These are phyloP conservation scores for Andrena chrysosceles DNA, from an alignment of 2,888 invertebrate species.

Conservation along the genomic window DNA sequence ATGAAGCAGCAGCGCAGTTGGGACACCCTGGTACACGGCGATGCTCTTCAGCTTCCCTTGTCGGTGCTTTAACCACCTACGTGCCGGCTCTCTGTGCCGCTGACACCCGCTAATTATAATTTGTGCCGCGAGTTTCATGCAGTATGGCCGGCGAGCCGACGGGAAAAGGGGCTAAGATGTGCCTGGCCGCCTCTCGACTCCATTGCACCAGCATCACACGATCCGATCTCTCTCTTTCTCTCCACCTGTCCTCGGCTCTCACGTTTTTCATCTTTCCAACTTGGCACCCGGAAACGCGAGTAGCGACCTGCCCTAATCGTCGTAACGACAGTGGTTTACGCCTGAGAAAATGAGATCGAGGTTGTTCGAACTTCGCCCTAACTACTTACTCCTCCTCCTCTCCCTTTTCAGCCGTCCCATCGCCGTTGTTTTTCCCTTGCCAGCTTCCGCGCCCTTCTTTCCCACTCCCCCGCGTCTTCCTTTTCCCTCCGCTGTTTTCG, in stretches of 20 bases:
- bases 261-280: slow-evolving; percentile 38
- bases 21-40: background rate
- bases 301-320: slow-evolving; percentile 55
- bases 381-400: background rate
- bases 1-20: slow-evolving; percentile 10
- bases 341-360: slow-evolving; percentile 24
- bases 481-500: slow-evolving; percentile 4
- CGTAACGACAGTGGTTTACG: slow-evolving; percentile 58
- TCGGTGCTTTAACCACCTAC: slow-evolving; percentile 63
- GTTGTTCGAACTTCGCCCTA: slow-evolving; percentile 22
- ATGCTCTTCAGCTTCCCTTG: slow-evolving; percentile 30
- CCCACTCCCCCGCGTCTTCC: background rate
- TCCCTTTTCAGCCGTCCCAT: background rate
- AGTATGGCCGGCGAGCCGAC: slow-evolving; percentile 17
- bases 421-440: background rate
- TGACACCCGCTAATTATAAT: slow-evolving; percentile 75
- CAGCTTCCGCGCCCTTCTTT: background rate
- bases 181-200: slow-evolving; percentile 47
- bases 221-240: slow-evolving; percentile 13
- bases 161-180: slow-evolving; percentile 50
- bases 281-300: slow-evolving; percentile 37
- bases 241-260: background rate
- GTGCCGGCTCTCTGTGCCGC: slow-evolving; percentile 62
- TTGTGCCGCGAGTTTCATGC: slow-evolving; percentile 66
- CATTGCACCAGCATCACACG: slow-evolving; percentile 29